Conservation (phyloP, 2,888 invertebrate genomes). For the Cephus pulcher region DNA sequence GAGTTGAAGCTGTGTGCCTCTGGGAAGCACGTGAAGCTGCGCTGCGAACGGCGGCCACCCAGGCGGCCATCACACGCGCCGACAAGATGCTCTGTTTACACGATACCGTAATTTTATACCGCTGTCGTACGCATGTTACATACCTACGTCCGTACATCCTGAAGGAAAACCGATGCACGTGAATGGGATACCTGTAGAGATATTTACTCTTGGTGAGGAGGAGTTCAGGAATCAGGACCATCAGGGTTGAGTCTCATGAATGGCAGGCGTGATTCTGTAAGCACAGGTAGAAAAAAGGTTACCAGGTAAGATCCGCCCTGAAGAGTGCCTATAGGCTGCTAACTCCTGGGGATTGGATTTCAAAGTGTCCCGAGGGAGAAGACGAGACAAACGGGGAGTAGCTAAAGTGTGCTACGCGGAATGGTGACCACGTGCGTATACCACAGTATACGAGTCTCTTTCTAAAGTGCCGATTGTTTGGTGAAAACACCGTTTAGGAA, state of each 20-base stretch:
- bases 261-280: not conserved
- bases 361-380: not conserved
- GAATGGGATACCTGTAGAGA: not conserved
- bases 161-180: not conserved
- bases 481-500: not conserved
- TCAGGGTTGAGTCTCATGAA: not conserved
- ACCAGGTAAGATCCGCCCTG: not conserved
- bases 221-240: not conserved
- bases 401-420: not conserved
- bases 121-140: constrained; percentile 47
- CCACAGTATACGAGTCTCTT: not conserved
- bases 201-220: not conserved
- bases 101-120: constrained; percentile 63
- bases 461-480: constrained; percentile 1
- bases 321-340: not conserved
- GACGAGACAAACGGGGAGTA: not conserved
- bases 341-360: not conserved
- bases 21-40: constrained; percentile 55
- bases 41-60: constrained; percentile 52
- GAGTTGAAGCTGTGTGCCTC: constrained; percentile 34
- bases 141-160: constrained; percentile 1
- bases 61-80: constrained; percentile 61
- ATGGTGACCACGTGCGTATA: constrained; percentile 5
- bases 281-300: not conserved
- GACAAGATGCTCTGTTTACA: constrained; percentile 60